These are phyloP conservation scores for Antheraea assamensis DNA, from an alignment of 2,888 invertebrate genomes.

Conservation along the genomic window DNA sequence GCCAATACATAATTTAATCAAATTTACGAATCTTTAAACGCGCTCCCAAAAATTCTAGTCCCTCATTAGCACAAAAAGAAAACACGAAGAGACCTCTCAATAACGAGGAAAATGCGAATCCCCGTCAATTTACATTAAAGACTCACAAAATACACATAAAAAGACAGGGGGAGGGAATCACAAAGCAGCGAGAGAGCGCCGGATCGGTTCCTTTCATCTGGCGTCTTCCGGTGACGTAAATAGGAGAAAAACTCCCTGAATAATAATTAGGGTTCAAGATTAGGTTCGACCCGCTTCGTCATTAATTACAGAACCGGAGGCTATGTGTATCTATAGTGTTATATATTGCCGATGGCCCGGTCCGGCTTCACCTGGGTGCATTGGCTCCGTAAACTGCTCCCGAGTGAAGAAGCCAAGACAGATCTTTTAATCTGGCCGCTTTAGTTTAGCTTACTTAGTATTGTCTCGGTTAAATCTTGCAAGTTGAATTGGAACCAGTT, in stretches of 20 bases:
- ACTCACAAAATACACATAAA: constrained; percentile 46
- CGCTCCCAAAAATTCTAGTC: constrained; percentile 1
- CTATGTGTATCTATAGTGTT: constrained; percentile 29
- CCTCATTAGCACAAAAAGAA: constrained; percentile 17
- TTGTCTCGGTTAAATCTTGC: no score
- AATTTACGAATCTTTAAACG: background rate
- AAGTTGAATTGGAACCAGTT: no score
- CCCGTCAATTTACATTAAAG: constrained; percentile 60
- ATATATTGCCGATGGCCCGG: no score
- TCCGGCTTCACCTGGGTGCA: no score
- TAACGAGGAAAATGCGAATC: constrained; percentile 47
- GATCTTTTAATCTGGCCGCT: no score
- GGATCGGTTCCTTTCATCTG: constrained; percentile 50
- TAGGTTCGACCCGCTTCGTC: constrained; percentile 50
- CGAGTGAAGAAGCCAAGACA: no score
- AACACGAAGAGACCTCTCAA: constrained; percentile 29
- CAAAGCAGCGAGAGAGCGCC: constrained; percentile 32
- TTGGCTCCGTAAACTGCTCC: no score
- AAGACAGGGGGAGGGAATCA: constrained; percentile 40
- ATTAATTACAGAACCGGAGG: constrained; percentile 70
- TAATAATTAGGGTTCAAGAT: constrained; percentile 40
- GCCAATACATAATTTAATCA: background rate
- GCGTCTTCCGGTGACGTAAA: constrained; percentile 38
- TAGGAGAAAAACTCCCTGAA: constrained; percentile 29
- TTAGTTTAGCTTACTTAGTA: no score